Percentiles rank a stretch among this genome's conserved stretches.
Evolutionary conservation across 1,140 invertebrate genomes (phyloP).

Genomic region (Bombyx mandarina): DNA sequence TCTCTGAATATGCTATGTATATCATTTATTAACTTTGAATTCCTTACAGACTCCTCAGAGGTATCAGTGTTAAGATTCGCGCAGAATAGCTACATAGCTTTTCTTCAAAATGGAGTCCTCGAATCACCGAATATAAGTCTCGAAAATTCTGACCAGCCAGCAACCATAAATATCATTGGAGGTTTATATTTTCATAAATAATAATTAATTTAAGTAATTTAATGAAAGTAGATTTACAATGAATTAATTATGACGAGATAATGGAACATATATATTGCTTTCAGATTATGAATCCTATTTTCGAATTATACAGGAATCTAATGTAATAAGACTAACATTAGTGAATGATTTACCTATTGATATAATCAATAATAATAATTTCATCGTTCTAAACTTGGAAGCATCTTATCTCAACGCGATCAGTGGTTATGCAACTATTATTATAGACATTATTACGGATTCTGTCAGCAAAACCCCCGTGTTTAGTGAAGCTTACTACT

Average conservation of each 20-base stretch:
- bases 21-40: too few species aligned
- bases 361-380: conserved; percentile 12
- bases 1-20: too few species aligned
- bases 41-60: not conserved
- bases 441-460: conserved; percentile 21
- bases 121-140: not conserved
- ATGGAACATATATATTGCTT: conserved; percentile 6
- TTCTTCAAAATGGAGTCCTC: not conserved
- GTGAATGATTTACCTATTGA: conserved; percentile 12
- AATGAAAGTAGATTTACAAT: too few species aligned
- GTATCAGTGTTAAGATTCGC: not conserved
- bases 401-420: conserved; percentile 16
- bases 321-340: conserved; percentile 11
- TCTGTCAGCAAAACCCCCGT: conserved; percentile 8
- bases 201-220: not conserved
- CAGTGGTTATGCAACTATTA: conserved; percentile 21
- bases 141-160: not conserved
- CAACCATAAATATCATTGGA: not conserved
- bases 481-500: conserved; percentile 20
- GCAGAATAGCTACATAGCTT: conserved; percentile 1
- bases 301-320: conserved; percentile 2
- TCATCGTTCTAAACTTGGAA: conserved; percentile 18
- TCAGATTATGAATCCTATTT: conserved; percentile 21
- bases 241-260: conserved; percentile 1
- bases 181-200: not conserved